Conservation (phyloP, 92 coral and sea anemone species). For the Phenganax subtilis region DNA sequence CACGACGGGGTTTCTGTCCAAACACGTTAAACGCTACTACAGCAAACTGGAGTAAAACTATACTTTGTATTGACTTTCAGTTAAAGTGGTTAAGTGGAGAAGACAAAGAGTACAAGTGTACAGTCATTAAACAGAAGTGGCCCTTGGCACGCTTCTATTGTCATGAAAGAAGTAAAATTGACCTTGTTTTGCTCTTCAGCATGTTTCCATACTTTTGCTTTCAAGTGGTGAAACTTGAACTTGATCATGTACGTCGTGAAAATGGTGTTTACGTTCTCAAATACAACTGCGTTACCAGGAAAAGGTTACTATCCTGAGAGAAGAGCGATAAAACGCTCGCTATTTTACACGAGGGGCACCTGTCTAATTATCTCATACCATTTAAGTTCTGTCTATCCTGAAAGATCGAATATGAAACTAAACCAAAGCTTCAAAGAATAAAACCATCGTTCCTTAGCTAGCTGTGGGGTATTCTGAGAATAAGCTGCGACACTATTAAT, state of each 20-base stretch:
- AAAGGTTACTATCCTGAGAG: too few relatives aligned
- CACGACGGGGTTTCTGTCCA: not conserved
- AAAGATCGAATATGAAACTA: too few relatives aligned
- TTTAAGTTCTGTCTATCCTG: too few relatives aligned
- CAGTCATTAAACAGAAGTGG: not conserved
- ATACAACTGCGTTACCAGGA: too few relatives aligned
- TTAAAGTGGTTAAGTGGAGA: conserved; percentile 8
- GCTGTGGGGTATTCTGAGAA: too few relatives aligned
- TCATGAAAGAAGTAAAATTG: not conserved
- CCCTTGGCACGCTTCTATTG: conserved; percentile 17
- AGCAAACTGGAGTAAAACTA: not conserved
- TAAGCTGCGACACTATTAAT: too few relatives aligned
- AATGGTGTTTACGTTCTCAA: too few relatives aligned
- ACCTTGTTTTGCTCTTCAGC: not conserved
- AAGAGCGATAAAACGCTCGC: too few relatives aligned
- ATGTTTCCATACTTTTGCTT: not conserved
- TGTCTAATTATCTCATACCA: too few relatives aligned
- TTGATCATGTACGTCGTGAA: not conserved
- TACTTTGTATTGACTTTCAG: not conserved
- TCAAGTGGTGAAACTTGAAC: not conserved
- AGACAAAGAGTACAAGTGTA: not conserved
- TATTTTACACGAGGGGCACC: too few relatives aligned
- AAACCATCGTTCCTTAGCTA: too few relatives aligned
- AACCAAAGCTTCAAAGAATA: too few relatives aligned
- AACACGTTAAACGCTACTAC: not conserved